Percentiles rank a stretch among this genome's conserved stretches.
phyloP scores from a whole-genome alignment of 2,888 invertebrate species.

The Melanostoma mellinum region DNA sequence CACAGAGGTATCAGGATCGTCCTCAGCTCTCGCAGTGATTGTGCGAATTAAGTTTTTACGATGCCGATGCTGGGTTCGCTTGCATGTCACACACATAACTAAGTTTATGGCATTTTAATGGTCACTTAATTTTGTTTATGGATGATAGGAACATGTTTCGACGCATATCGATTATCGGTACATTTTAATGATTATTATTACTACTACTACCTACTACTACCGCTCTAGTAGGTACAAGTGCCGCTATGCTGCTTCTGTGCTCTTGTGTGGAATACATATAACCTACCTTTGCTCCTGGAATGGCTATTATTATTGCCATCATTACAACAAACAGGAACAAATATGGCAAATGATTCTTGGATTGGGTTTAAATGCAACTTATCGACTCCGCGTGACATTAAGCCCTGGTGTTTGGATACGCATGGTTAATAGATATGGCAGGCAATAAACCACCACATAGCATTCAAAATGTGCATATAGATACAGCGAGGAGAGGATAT shows the following conservation, averaged over 20 bases:
- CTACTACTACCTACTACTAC: conserved; percentile 15
- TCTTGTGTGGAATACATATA: conserved; percentile 18
- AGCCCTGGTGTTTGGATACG: conserved; percentile 30
- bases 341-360: conserved; percentile 52
- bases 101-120: conserved; percentile 82
- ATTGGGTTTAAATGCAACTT: conserved; percentile 52
- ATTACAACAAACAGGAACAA: conserved; percentile 59
- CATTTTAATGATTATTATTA: conserved; percentile 77
- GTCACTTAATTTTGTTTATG: conserved; percentile 83
- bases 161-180: conserved; percentile 78
- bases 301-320: conserved; percentile 39
- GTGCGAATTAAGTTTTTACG: conserved; percentile 74
- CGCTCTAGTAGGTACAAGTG: conserved; percentile 27
- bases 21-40: conserved; percentile 61
- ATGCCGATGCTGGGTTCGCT: conserved; percentile 52
- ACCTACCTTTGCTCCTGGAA: conserved; percentile 64
- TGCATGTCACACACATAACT: conserved; percentile 76
- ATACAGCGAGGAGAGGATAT: neutral
- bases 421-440: conserved; percentile 14
- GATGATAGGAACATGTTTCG: conserved; percentile 79
- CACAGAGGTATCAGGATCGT: conserved; percentile 28
- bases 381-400: conserved; percentile 45
- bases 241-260: conserved; percentile 65
- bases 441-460: conserved; percentile 36
- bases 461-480: neutral